phyloP scores from a whole-genome alignment of 2,113 vertebrate species.

The Machaerirhynchus nigripectus region DNA sequence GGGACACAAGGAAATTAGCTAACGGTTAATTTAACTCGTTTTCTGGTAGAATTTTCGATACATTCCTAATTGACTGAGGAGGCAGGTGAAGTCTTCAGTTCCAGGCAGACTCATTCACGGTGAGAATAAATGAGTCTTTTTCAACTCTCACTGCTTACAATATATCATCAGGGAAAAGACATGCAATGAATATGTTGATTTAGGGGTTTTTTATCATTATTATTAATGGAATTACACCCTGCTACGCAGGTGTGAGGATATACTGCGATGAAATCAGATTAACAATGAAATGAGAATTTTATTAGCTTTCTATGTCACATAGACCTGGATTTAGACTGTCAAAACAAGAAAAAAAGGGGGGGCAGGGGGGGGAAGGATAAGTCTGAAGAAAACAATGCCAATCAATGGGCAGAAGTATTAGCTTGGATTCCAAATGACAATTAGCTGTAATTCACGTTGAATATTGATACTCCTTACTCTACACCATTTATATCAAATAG shows the following conservation, averaged over 20 bases:
- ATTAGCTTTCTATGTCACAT: slow-evolving; percentile 67
- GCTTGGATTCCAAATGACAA: slow-evolving; percentile 22
- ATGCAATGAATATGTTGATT: slow-evolving; percentile 96
- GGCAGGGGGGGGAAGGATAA: not conserved
- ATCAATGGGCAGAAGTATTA: slow-evolving; percentile 44
- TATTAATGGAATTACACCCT: slow-evolving; percentile 95
- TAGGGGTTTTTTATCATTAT: slow-evolving; percentile 72
- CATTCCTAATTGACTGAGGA: slow-evolving; percentile 99
- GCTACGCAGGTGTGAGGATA: slow-evolving; percentile 89
- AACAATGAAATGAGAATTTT: slow-evolving; percentile 82
- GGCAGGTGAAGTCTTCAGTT: slow-evolving; percentile 97
- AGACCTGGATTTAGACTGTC: slow-evolving; percentile 77
- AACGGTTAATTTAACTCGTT: slow-evolving; percentile 99
- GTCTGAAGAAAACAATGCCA: slow-evolving; percentile 43
- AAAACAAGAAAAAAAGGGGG: slow-evolving; percentile 70
- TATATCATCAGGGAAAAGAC: slow-evolving; percentile 91
- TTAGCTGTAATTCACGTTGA: slow-evolving; percentile 9
- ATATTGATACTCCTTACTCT: not conserved
- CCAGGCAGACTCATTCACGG: slow-evolving; percentile 91
- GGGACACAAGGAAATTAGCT: slow-evolving; percentile 93
- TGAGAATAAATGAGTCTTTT: slow-evolving; percentile 89
- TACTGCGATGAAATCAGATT: slow-evolving; percentile 76
- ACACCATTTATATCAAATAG: not conserved
- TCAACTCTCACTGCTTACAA: slow-evolving; percentile 88
- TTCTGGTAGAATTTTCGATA: slow-evolving; percentile 97